Conservation (phyloP, 2,888 invertebrate species). For the Cataglyphis rosenhaueri region DNA sequence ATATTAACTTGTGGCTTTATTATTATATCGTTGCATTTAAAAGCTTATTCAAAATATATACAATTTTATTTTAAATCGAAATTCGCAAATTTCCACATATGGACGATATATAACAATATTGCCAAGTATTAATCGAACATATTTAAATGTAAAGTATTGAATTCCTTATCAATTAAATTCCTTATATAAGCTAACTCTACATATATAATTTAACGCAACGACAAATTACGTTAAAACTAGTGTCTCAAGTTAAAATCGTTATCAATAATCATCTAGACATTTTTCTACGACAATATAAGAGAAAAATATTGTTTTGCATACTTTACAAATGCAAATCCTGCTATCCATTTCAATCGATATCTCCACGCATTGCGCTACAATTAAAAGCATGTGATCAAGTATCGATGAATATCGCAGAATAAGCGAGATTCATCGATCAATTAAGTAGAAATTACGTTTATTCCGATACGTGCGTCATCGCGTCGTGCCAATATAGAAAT, state of each 20-base stretch:
- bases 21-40: not conserved
- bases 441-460: conserved; percentile 26
- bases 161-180: not conserved
- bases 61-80: not conserved
- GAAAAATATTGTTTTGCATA: not conserved
- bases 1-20: not conserved
- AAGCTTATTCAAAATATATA: not conserved
- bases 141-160: not conserved
- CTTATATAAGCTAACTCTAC: not conserved
- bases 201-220: too few relatives aligned
- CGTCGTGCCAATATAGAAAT: not conserved
- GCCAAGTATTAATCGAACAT: not conserved
- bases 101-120: not conserved
- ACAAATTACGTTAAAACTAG: conserved; percentile 30
- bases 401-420: not conserved
- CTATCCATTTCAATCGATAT: conserved; percentile 24
- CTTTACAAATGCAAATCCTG: not conserved
- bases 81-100: not conserved
- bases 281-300: conserved; percentile 47
- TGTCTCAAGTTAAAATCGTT: conserved; percentile 9
- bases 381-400: conserved; percentile 13
- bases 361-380: not conserved
- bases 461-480: conserved; percentile 8
- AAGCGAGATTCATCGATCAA: conserved; percentile 7
- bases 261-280: conserved; percentile 15